These are phyloP conservation scores for Elephantulus edwardii DNA, from an alignment of 2,113 vertebrate species.

Conservation along the genomic window DNA sequence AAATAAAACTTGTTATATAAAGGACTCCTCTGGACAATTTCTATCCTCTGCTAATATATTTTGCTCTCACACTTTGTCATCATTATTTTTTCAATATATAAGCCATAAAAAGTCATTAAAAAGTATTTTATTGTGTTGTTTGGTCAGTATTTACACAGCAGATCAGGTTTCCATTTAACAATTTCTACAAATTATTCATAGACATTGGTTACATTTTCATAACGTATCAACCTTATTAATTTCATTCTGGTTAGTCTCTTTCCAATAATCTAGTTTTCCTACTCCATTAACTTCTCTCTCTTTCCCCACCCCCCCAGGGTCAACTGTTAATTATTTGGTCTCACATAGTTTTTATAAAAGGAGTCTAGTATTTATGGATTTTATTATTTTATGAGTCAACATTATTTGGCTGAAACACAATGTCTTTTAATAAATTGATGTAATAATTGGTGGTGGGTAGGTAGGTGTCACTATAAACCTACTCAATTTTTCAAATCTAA, in stretches of 20 bases:
- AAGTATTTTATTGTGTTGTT: too few species aligned
- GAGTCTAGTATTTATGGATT: not conserved
- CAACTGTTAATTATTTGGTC: not conserved
- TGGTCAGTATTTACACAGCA: too few species aligned
- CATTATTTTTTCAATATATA: too few species aligned
- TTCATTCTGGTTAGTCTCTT: not conserved
- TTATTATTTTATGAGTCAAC: not conserved
- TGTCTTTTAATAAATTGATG: not conserved
- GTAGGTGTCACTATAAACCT: not conserved
- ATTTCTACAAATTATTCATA: not conserved
- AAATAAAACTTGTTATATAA: not conserved
- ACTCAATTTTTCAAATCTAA: not conserved
- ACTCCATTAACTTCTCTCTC: not conserved
- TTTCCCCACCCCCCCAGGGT: not conserved
- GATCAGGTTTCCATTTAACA: too few species aligned
- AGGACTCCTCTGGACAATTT: not conserved
- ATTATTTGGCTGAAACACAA: not conserved
- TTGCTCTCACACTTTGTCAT: too few species aligned
- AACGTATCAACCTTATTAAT: not conserved
- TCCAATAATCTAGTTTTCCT: not conserved
- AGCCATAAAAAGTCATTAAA: too few species aligned
- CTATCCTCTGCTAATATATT: too few species aligned
- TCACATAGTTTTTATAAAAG: not conserved
- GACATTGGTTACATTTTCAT: not conserved
- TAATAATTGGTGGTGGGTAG: not conserved